Percentiles rank a stretch among this genome's conserved stretches.
Evolutionary conservation across 1,140 invertebrate species (phyloP).

Genomic region (Nilaparvata lugens): DNA sequence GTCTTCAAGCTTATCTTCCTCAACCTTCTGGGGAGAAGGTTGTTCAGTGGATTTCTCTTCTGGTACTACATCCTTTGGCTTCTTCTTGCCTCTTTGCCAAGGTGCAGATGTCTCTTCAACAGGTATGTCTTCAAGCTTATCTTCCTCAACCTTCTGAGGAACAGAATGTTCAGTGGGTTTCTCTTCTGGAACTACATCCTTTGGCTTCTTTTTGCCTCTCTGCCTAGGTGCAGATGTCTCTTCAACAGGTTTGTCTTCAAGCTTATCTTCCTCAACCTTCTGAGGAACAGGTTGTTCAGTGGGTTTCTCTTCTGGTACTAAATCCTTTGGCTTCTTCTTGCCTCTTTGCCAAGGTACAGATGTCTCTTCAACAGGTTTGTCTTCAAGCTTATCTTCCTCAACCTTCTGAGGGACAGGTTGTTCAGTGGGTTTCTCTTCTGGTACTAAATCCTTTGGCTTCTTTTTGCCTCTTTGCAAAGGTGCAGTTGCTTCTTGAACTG

Average conservation of each 20-base stretch:
- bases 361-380: conserved; percentile 14
- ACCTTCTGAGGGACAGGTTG: neutral
- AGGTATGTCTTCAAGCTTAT: conserved; percentile 28
- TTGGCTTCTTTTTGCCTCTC: no score
- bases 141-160: neutral
- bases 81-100: conserved; percentile 14
- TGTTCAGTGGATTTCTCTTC: conserved; percentile 11
- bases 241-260: conserved; percentile 10
- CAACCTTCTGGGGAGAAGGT: no score
- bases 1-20: conserved; percentile 14
- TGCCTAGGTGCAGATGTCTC: conserved; percentile 21
- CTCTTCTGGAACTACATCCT: conserved; percentile 1
- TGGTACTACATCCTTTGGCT: conserved; percentile 21
- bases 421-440: conserved; percentile 20
- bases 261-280: conserved; percentile 19
- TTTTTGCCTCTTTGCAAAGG: conserved; percentile 11
- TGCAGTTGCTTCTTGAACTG: conserved; percentile 10
- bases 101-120: conserved; percentile 23
- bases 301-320: conserved; percentile 18
- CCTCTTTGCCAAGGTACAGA: conserved; percentile 10
- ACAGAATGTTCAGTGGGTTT: neutral
- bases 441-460: conserved; percentile 14
- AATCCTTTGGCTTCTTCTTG: conserved; percentile 13
- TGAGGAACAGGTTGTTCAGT: conserved; percentile 18
- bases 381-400: conserved; percentile 8